Evolutionary conservation across 64 coral and sea anemone genomes (phyloP).

Genomic region (Orbicella faveolata): DNA sequence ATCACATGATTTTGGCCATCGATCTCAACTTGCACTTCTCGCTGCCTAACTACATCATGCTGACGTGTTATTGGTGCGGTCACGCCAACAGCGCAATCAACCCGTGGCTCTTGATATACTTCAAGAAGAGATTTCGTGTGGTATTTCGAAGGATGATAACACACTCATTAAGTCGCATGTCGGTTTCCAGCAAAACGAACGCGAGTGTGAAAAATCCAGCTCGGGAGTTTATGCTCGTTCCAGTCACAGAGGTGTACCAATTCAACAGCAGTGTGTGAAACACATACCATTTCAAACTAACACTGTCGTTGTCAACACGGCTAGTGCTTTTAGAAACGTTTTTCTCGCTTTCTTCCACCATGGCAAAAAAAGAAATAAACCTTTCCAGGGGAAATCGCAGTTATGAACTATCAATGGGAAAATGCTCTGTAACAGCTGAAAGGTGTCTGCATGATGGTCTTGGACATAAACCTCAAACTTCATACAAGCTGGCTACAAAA

Average conservation of each 20-base stretch:
- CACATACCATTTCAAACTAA: background rate
- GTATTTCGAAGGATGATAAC: slow-evolving; percentile 1
- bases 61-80: background rate
- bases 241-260: background rate
- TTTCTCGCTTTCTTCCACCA: too few species aligned
- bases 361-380: too few species aligned
- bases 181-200: background rate
- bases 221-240: background rate
- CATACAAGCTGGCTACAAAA: too few species aligned
- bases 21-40: background rate
- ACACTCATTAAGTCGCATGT: background rate
- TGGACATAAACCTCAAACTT: too few species aligned
- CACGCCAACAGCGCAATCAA: slow-evolving; percentile 23
- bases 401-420: too few species aligned
- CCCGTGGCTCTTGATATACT: slow-evolving; percentile 24
- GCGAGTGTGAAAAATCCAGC: background rate
- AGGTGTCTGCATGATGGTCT: too few species aligned
- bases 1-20: background rate
- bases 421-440: too few species aligned
- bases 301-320: background rate
- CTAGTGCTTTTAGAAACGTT: background rate
- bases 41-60: background rate
- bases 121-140: slow-evolving; percentile 12
- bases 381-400: too few species aligned
- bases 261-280: background rate